A percentile compares a stretch with the other conserved stretches of the same genome.
Conservation (phyloP, 2,888 invertebrate species). For the Margaritifera margaritifera region DNA sequence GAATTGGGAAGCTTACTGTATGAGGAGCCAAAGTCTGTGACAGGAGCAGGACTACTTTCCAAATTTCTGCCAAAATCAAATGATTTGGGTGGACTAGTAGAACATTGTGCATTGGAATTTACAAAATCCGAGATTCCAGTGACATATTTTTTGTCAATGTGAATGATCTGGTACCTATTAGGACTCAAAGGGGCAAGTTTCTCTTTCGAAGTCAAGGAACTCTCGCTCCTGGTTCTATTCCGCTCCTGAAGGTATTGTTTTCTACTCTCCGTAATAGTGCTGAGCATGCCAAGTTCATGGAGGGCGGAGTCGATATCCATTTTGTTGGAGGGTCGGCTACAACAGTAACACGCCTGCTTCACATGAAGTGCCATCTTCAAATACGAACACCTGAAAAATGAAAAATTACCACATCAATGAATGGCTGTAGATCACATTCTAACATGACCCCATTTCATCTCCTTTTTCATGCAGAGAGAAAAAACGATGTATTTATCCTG, state of each 20-base stretch:
- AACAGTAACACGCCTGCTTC: slow-evolving; percentile 41
- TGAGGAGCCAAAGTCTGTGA: slow-evolving; percentile 21
- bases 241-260: slow-evolving; percentile 58
- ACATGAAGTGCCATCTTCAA: slow-evolving; percentile 9
- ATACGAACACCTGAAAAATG: no score
- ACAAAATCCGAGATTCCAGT: slow-evolving; percentile 45
- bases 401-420: no score
- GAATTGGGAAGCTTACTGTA: slow-evolving; percentile 32
- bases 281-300: slow-evolving; percentile 68
- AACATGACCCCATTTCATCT: no score
- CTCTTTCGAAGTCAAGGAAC: slow-evolving; percentile 24
- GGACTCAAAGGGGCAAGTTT: slow-evolving; percentile 9
- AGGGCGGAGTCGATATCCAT: slow-evolving; percentile 67
- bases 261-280: slow-evolving; percentile 63
- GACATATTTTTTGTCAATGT: slow-evolving; percentile 59
- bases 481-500: no score
- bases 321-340: slow-evolving; percentile 24
- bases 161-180: slow-evolving; percentile 53
- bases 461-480: no score
- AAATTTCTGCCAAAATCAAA: slow-evolving; percentile 14
- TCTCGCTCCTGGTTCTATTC: slow-evolving; percentile 49
- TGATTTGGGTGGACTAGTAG: slow-evolving; percentile 4
- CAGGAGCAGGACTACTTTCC: slow-evolving; percentile 7
- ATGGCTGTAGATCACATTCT: no score
- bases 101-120: slow-evolving; percentile 17